These are phyloP conservation scores for Cryptosula pallasiana DNA, from an alignment of 2,888 invertebrate species.

Conservation along the genomic window DNA sequence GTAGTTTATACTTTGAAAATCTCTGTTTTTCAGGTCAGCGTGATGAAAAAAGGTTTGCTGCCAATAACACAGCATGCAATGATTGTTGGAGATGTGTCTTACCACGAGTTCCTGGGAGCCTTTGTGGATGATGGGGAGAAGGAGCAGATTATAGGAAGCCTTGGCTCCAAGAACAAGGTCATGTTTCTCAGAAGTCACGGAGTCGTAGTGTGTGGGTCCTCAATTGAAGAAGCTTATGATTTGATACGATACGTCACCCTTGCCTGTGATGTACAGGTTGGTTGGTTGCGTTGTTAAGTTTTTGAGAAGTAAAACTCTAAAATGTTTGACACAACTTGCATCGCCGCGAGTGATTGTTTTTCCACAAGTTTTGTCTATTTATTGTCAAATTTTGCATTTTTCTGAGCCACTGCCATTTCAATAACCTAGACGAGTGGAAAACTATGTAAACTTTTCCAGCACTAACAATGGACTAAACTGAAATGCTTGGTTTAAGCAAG, in stretches of 20 bases:
- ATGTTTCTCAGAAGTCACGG: conserved; percentile 76
- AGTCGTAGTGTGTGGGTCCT: conserved; percentile 87
- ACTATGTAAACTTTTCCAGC: too few relatives aligned
- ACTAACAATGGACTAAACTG: too few relatives aligned
- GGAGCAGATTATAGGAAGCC: conserved; percentile 79
- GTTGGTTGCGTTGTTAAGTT: too few relatives aligned
- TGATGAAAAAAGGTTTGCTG: conserved; percentile 79
- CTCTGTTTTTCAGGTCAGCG: conserved; percentile 74
- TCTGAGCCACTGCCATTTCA: too few relatives aligned
- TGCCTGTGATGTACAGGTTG: conserved; percentile 83
- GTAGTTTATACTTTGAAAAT: too few relatives aligned
- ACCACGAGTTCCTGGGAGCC: conserved; percentile 69
- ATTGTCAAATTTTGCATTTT: too few relatives aligned
- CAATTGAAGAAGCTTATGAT: conserved; percentile 92
- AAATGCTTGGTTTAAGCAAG: too few relatives aligned
- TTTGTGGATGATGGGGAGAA: conserved; percentile 76
- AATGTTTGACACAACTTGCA: too few relatives aligned
- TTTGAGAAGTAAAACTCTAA: too few relatives aligned
- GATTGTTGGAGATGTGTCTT: conserved; percentile 80
- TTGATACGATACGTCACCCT: conserved; percentile 72
- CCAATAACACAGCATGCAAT: conserved; percentile 88
- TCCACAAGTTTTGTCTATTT: too few relatives aligned
- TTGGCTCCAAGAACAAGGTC: conserved; percentile 79
- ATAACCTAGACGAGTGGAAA: too few relatives aligned
- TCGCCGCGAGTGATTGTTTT: too few relatives aligned